These are phyloP conservation scores for Saguinus imperator DNA, from an alignment of 2,113 vertebrate genomes.

Conservation along the genomic window DNA sequence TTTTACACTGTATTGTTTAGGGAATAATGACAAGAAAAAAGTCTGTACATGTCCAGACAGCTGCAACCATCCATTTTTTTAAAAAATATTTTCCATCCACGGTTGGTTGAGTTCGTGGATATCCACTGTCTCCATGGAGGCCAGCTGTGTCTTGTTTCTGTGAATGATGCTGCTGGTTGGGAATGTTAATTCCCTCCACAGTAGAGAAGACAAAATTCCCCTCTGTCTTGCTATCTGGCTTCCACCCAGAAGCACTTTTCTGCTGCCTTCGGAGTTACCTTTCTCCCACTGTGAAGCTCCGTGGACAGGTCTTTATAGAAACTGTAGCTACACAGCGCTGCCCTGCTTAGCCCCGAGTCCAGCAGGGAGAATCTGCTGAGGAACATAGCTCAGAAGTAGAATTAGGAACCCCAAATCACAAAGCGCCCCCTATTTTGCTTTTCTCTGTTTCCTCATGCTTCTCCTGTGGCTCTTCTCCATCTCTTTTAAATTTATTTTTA, in stretches of 20 bases:
- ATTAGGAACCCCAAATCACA: neutral
- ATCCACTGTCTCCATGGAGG: neutral
- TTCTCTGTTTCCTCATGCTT: neutral
- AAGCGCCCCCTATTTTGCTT: neutral
- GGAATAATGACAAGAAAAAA: neutral
- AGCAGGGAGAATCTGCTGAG: neutral
- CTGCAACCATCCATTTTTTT: neutral
- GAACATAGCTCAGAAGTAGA: neutral
- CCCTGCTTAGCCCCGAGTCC: neutral
- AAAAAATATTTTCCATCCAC: neutral
- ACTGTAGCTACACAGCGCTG: neutral
- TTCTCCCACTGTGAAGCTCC: neutral
- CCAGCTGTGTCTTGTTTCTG: neutral
- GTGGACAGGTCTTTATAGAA: neutral
- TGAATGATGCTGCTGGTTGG: neutral
- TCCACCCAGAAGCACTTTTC: neutral
- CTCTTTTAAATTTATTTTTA: too few relatives aligned
- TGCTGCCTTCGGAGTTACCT: neutral
- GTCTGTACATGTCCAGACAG: neutral
- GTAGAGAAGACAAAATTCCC: neutral
- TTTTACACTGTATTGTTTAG: neutral
- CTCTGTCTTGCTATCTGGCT: neutral
- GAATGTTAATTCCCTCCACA: neutral
- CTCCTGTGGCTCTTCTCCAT: neutral
- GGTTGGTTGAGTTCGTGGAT: neutral